A percentile compares a stretch with the other conserved stretches of the same genome.
These are phyloP conservation scores for Chaetodon trifasciatus DNA, from an alignment of 2,797 vertebrate genomes.

Conservation along the genomic window DNA sequence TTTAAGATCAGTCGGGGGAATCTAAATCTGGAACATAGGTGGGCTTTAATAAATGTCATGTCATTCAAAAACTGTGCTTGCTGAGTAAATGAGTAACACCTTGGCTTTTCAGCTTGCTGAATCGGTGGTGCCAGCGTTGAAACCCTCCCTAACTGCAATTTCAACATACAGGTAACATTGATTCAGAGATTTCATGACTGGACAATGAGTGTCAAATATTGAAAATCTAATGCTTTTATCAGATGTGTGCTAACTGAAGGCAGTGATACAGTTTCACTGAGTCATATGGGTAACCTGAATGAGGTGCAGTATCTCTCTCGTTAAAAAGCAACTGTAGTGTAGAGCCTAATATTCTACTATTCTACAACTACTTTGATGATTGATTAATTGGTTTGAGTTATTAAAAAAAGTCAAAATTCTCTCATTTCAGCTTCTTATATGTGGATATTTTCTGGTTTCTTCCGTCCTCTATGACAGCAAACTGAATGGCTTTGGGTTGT, in stretches of 20 bases:
- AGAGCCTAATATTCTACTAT: neutral
- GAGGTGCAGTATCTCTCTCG: slow-evolving; percentile 4
- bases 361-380: no score
- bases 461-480: no score
- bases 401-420: no score
- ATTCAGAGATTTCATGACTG: neutral
- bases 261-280: slow-evolving; percentile 32
- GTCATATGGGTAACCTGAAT: slow-evolving; percentile 27
- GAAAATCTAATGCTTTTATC: slow-evolving; percentile 4
- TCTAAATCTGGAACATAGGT: slow-evolving; percentile 75
- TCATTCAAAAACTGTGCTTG: slow-evolving; percentile 31
- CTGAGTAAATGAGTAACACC: slow-evolving; percentile 26
- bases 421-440: no score
- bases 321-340: neutral
- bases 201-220: neutral
- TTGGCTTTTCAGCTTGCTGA: slow-evolving; percentile 14
- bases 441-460: no score
- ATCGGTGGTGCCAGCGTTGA: neutral
- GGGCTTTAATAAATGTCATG: slow-evolving; percentile 61
- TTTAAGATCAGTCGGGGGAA: slow-evolving; percentile 48
- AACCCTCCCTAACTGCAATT: neutral
- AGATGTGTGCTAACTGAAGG: slow-evolving; percentile 2
- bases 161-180: neutral
- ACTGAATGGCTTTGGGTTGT: no score
- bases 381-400: no score